phyloP scores from a whole-genome alignment of 2,888 invertebrate genomes.

The Troides oblongomaculatus region DNA sequence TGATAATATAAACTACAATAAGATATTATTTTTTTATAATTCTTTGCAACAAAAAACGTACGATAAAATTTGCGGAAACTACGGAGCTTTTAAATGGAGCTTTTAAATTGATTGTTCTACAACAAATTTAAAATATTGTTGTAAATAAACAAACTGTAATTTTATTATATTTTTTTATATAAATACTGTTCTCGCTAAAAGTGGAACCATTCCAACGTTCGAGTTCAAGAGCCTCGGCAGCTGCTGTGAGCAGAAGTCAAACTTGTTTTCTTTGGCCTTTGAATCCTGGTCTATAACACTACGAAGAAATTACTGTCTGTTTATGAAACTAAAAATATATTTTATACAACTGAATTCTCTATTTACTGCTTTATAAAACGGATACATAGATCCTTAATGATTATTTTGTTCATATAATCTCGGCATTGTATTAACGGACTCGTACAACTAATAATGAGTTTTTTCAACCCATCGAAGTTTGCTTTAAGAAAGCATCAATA shows the following conservation, averaged over 20 bases:
- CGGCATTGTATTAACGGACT: neutral
- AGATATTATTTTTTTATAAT: too few relatives aligned
- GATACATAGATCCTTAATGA: neutral
- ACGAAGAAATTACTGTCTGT: neutral
- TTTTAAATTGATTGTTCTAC: too few relatives aligned
- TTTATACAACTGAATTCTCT: neutral
- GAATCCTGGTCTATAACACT: slow-evolving; percentile 8
- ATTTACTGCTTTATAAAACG: neutral
- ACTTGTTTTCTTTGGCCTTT: slow-evolving; percentile 23
- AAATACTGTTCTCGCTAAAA: neutral
- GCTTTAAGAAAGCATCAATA: neutral
- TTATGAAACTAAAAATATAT: neutral
- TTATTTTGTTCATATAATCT: neutral
- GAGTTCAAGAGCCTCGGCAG: slow-evolving; percentile 22
- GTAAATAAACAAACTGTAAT: too few relatives aligned
- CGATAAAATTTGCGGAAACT: too few relatives aligned
- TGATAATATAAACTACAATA: too few relatives aligned
- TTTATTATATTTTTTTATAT: neutral
- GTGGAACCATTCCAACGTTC: neutral
- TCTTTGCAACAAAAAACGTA: too few relatives aligned
- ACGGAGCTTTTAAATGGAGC: too few relatives aligned
- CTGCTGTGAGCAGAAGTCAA: slow-evolving; percentile 17
- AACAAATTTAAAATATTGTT: too few relatives aligned
- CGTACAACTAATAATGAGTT: neutral
- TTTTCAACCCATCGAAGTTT: neutral